These are phyloP conservation scores for Asarcornis scutulata DNA, from an alignment of 2,113 vertebrate genomes.

Conservation along the genomic window DNA sequence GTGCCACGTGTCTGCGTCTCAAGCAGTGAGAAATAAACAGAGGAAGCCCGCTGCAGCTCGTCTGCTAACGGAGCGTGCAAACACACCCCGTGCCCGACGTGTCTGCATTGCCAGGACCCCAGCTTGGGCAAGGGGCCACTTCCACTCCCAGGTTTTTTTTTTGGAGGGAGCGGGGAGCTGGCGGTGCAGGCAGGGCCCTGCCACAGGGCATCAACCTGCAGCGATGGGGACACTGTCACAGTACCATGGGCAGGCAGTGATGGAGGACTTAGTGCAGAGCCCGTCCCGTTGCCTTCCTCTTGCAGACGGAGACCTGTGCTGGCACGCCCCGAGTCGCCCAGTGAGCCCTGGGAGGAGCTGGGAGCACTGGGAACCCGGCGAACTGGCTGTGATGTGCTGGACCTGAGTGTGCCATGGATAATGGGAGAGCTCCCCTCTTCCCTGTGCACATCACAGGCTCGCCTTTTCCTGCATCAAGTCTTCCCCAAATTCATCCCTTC, in stretches of 20 bases:
- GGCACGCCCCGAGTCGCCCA: no score
- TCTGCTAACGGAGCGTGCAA: background rate
- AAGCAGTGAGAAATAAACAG: background rate
- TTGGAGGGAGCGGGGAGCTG: no score
- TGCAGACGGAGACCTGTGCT: no score
- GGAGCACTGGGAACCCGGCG: no score
- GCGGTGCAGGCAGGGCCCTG: background rate
- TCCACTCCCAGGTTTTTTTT: background rate
- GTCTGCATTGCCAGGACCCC: background rate
- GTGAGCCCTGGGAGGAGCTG: no score
- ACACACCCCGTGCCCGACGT: background rate
- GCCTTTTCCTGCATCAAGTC: background rate
- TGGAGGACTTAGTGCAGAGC: no score
- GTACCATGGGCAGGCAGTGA: no score
- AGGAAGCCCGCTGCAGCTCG: background rate
- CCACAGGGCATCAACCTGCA: no score
- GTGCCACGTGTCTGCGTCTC: conserved; percentile 27
- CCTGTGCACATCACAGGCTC: background rate
- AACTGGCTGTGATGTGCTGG: no score
- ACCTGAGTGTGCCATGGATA: no score
- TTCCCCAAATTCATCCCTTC: conserved; percentile 36
- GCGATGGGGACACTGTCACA: no score
- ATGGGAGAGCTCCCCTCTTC: background rate
- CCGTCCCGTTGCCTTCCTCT: no score
- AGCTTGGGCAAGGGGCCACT: background rate